Percentiles rank a stretch among this genome's conserved stretches.
Conservation (phyloP, 2,888 invertebrate species). For the Mylabris sibirica region DNA sequence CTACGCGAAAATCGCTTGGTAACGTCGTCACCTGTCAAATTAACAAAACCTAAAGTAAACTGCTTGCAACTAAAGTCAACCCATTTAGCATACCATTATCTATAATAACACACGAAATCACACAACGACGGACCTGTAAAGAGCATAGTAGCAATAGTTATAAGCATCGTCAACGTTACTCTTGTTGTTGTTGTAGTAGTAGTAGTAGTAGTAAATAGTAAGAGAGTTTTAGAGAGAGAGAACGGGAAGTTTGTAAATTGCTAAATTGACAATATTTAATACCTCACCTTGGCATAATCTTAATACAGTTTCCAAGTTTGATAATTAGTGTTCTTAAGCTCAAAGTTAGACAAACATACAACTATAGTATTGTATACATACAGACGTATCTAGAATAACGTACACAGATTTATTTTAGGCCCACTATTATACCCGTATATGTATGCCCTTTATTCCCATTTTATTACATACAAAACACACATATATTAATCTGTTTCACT, state of each 20-base stretch:
- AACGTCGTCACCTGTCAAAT: constrained; percentile 57
- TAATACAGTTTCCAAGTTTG: constrained; percentile 63
- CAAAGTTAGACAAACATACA: constrained; percentile 59
- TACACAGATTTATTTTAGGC: constrained; percentile 56
- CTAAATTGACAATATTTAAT: constrained; percentile 63
- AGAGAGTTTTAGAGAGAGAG: constrained; percentile 15
- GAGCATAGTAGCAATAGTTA: neutral
- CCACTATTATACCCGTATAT: constrained; percentile 15
- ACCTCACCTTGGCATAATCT: constrained; percentile 60
- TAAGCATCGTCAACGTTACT: no score
- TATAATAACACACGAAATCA: constrained; percentile 60
- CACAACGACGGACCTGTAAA: constrained; percentile 23
- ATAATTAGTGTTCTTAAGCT: constrained; percentile 63
- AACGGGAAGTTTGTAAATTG: constrained; percentile 60
- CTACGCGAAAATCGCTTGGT: constrained; percentile 42
- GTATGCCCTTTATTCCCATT: constrained; percentile 41
- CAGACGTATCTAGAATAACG: constrained; percentile 28
- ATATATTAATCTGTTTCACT: constrained; percentile 4
- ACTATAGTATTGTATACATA: neutral
- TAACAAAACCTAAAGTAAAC: constrained; percentile 57
- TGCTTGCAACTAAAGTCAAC: constrained; percentile 58
- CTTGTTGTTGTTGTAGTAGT: no score
- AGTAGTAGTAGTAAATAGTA: constrained; percentile 23
- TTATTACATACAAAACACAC: constrained; percentile 8
- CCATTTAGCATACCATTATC: constrained; percentile 60